Evolutionary conservation across 2,113 vertebrate species (phyloP), one percentile per base, ranked within the genome.

Genomic region (Ammodytes marinus): DNA sequence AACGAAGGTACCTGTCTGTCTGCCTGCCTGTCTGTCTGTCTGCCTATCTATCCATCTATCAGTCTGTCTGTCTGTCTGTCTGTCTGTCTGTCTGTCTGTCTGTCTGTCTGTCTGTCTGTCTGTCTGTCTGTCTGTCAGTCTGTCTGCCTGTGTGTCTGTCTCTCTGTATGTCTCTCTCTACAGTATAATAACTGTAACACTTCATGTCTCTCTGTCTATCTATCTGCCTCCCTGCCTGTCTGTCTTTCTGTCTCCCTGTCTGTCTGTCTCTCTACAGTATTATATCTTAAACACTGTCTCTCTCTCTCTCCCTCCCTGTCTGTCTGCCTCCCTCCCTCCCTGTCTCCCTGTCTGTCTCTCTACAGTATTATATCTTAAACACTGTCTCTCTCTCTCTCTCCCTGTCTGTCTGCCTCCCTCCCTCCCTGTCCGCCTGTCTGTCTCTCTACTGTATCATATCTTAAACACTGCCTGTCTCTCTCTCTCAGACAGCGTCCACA

Each of bases 401-500:
- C 27, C 27, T 27, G 27, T 27, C 27, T 27, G 27, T 27, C 27
- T 27, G 1, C 27, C 27, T 27, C n/a, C n/a, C n/a, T n/a, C n/a
- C n/a, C n/a, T n/a, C n/a, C n/a, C n/a, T n/a, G n/a, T n/a, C n/a
- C n/a, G 27, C 27, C 27, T 27, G 27, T 27, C 66, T 45, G 3
- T 63, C 14, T 58, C 5, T 61, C 6, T 52, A 27, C 27, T 1
- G 27, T 27, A 27, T 27, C 27, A 27, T 27, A 2, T 27, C 27
- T 1, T 27, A 27, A 27, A 27, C 27, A 27, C 27, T 27, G 1
- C 14, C 17, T 40, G 3, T 40, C 6, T 46, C n/a, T 45, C 11
- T 70, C 74, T 58, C 76, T 69, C 92, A 97, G 97, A 97, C 2
- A 96, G 96, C 66, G 82, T 96, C 88, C 97, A 98, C 90, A 97